Conservation (phyloP, 2,888 invertebrate genomes). For the Drosophila birchii region DNA sequence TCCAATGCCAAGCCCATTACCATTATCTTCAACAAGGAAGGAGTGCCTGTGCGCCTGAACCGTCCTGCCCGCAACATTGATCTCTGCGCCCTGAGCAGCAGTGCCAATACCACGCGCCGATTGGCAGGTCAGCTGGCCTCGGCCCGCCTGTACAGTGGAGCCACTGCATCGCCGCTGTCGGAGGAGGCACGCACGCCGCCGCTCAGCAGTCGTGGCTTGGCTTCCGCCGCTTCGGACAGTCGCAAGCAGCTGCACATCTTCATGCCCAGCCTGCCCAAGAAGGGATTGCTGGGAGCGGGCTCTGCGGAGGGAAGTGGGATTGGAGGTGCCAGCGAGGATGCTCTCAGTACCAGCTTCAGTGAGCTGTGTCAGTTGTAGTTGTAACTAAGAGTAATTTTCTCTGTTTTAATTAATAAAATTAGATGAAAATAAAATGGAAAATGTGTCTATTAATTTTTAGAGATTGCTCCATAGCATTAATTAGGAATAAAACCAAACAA, state of each 20-base stretch:
- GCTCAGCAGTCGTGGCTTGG: conserved; percentile 55
- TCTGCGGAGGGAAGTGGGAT: conserved; percentile 23
- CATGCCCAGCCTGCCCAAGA: conserved; percentile 88
- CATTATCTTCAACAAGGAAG: conserved; percentile 83
- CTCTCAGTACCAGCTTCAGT: conserved; percentile 76
- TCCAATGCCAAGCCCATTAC: conserved; percentile 82
- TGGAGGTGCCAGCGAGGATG: conserved; percentile 63
- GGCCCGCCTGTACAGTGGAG: conserved; percentile 73
- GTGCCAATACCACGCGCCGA: conserved; percentile 73
- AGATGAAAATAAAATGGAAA: neutral
- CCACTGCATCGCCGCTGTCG: conserved; percentile 36
- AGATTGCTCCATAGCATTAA: neutral
- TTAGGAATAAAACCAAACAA: no score
- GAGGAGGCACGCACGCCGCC: conserved; percentile 65
- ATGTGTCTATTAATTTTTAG: neutral
- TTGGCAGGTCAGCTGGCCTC: conserved; percentile 79
- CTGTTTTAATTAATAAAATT: neutral
- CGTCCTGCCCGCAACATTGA: conserved; percentile 82
- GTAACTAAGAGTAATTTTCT: neutral
- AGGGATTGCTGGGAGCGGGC: conserved; percentile 61
- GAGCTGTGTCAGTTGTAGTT: conserved; percentile 67
- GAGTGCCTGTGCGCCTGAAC: conserved; percentile 82
- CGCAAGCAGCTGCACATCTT: conserved; percentile 91
- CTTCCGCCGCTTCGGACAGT: conserved; percentile 65
- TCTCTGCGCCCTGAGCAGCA: conserved; percentile 75